A percentile compares a stretch with the other conserved stretches of the same genome.
Evolutionary conservation across 2,888 invertebrate species (phyloP).

Genomic region (Orthosia gracilis): DNA sequence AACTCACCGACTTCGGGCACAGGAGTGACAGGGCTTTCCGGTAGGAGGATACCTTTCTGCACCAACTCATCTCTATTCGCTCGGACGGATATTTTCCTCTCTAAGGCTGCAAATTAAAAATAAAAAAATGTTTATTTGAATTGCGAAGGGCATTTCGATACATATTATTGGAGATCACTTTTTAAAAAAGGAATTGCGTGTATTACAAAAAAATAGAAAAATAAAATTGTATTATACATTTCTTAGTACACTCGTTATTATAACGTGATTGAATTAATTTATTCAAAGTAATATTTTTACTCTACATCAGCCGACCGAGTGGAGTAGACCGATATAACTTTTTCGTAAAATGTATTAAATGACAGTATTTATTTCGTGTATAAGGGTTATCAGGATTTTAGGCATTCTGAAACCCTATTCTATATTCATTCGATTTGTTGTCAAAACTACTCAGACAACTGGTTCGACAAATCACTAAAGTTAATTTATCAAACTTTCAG

Average conservation of each 20-base stretch:
- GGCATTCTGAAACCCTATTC: background rate
- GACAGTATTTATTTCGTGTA: background rate
- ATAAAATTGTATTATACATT: constrained; percentile 28
- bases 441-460: background rate
- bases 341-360: background rate
- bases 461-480: background rate
- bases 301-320: background rate
- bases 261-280: background rate
- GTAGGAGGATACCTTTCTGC: constrained; percentile 98
- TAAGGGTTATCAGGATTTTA: too few species aligned
- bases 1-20: constrained; percentile 96
- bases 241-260: background rate
- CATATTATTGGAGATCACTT: too few species aligned
- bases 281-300: background rate
- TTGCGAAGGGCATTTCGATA: too few species aligned
- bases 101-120: constrained; percentile 94
- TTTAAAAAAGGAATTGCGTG: too few species aligned
- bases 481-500: background rate
- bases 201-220: constrained; percentile 64
- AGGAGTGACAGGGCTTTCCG: constrained; percentile 96
- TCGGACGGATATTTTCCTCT: constrained; percentile 99
- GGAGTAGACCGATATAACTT: too few species aligned
- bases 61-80: constrained; percentile 99
- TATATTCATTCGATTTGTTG: background rate
- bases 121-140: too few species aligned